Conservation (phyloP, 1,140 invertebrate species). For the Drosophila ironensis region DNA sequence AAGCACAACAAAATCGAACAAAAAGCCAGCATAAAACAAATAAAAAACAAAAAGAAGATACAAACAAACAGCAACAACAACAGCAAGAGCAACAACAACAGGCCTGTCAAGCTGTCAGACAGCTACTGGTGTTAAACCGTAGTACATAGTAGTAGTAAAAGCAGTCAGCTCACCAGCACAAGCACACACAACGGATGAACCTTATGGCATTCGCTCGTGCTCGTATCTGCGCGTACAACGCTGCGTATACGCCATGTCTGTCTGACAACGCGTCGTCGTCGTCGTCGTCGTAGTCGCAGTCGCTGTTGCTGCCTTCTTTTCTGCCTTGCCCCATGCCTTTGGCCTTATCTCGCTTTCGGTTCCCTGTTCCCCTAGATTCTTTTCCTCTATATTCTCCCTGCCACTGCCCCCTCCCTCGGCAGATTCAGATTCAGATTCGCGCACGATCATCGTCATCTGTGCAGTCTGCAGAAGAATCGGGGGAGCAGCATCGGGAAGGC, state of each 20-base stretch:
- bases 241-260: slow-evolving; percentile 69
- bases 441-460: slow-evolving; percentile 35
- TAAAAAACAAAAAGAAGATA: slow-evolving; percentile 31
- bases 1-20: slow-evolving; percentile 57
- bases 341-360: slow-evolving; percentile 44
- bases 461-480: slow-evolving; percentile 26
- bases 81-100: no score
- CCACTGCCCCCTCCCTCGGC: no score
- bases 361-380: slow-evolving; percentile 15
- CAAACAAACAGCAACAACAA: no score
- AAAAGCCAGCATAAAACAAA: slow-evolving; percentile 71
- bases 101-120: slow-evolving; percentile 72
- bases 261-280: slow-evolving; percentile 22
- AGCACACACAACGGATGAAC: slow-evolving; percentile 21
- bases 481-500: not conserved
- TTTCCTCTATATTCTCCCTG: slow-evolving; percentile 1
- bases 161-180: slow-evolving; percentile 9
- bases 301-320: not conserved
- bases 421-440: slow-evolving; percentile 9
- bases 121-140: slow-evolving; percentile 76
- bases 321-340: not conserved
- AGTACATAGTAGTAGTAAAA: slow-evolving; percentile 58
- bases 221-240: slow-evolving; percentile 44
- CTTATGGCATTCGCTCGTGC: slow-evolving; percentile 9
- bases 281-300: slow-evolving; percentile 2